These are phyloP conservation scores for Eulithis prunata DNA, from an alignment of 2,888 invertebrate genomes.

Conservation along the genomic window DNA sequence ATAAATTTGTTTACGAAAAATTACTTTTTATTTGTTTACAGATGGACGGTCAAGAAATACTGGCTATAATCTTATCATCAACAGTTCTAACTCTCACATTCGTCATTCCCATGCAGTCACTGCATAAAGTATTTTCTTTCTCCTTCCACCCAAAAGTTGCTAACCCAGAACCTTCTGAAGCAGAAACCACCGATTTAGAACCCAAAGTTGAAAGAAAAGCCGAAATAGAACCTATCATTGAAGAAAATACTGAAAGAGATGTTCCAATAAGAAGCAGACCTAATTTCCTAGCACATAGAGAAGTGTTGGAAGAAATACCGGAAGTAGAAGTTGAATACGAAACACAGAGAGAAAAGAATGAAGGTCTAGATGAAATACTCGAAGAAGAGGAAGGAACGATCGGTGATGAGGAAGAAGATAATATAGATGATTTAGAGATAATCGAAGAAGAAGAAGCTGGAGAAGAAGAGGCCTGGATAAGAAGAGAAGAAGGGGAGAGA, in stretches of 20 bases:
- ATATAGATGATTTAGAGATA: conserved; percentile 65
- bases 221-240: conserved; percentile 42
- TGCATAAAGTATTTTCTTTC: conserved; percentile 65
- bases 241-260: conserved; percentile 48
- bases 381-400: conserved; percentile 77
- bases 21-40: conserved; percentile 56
- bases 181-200: conserved; percentile 41
- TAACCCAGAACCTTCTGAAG: conserved; percentile 37
- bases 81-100: conserved; percentile 85
- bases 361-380: conserved; percentile 72
- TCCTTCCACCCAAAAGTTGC: conserved; percentile 49
- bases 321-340: conserved; percentile 76
- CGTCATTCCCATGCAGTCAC: conserved; percentile 86
- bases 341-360: conserved; percentile 64
- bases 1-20: not conserved
- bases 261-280: conserved; percentile 56
- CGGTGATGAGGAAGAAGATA: conserved; percentile 53
- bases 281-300: conserved; percentile 71
- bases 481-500: conserved; percentile 60
- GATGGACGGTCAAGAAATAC: conserved; percentile 84
- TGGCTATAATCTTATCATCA: conserved; percentile 79
- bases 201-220: conserved; percentile 30
- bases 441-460: conserved; percentile 74
- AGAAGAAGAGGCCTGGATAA: conserved; percentile 67
- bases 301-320: conserved; percentile 77